Percentiles rank a stretch among this genome's conserved stretches.
phyloP scores from a whole-genome alignment of 1,140 invertebrate species.

The Drosophila obscura region DNA sequence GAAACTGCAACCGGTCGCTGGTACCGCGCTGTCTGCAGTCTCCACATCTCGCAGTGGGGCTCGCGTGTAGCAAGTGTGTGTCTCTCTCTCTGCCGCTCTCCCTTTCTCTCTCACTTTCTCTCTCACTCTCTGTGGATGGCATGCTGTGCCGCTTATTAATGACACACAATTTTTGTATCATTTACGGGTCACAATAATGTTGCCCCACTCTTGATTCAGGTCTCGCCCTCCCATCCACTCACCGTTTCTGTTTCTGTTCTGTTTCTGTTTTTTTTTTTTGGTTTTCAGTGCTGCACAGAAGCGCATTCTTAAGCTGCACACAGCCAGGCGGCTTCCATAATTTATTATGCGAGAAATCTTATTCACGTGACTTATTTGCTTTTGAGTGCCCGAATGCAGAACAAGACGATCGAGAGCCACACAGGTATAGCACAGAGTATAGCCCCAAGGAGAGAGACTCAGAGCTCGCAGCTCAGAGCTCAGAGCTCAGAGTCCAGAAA shows the following conservation, averaged over 20 bases:
- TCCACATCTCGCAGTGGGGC: conserved; percentile 15
- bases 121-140: conserved; percentile 28
- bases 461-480: too few species aligned
- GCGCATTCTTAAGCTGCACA: conserved; percentile 54
- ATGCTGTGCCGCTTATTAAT: conserved; percentile 79
- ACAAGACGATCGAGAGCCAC: conserved; percentile 45
- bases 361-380: conserved; percentile 84
- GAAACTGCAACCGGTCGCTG: conserved; percentile 57
- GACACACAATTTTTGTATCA: conserved; percentile 83
- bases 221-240: conserved; percentile 4
- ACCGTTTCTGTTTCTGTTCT: not conserved
- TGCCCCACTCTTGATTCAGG: conserved; percentile 46
- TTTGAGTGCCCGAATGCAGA: conserved; percentile 62
- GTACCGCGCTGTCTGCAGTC: conserved; percentile 64
- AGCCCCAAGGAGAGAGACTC: not conserved
- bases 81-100: conserved; percentile 1
- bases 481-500: conserved; percentile 12
- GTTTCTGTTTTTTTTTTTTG: not conserved
- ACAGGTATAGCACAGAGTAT: conserved; percentile 31
- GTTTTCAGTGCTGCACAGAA: conserved; percentile 42
- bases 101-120: conserved; percentile 13
- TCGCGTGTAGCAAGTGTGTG: conserved; percentile 44
- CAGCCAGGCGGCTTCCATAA: conserved; percentile 59
- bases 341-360: conserved; percentile 84
- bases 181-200: conserved; percentile 83